Conservation (phyloP, 2,888 invertebrate genomes). For the Caradrina clavipalpis region DNA sequence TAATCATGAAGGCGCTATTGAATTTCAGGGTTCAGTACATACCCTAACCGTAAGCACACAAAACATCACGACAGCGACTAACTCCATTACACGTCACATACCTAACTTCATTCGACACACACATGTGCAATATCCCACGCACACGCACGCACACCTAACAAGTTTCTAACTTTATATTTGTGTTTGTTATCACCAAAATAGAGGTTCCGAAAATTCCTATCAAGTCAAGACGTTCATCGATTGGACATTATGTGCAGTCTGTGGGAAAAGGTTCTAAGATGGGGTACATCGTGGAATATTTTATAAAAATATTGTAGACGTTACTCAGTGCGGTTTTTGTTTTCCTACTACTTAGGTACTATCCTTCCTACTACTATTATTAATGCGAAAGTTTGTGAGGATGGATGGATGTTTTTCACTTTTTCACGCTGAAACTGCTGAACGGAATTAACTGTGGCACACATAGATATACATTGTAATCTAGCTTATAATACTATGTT, state of each 20-base stretch:
- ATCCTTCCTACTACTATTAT: too few species aligned
- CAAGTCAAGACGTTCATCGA: background rate
- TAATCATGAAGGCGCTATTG: slow-evolving; percentile 2
- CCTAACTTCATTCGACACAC: background rate
- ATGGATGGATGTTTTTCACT: too few species aligned
- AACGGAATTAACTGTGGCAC: too few species aligned
- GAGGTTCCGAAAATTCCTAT: background rate
- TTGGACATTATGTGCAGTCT: background rate
- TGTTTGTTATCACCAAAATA: slow-evolving; percentile 11
- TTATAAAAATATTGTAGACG: background rate
- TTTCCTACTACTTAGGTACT: too few species aligned
- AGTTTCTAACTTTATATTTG: slow-evolving; percentile 17
- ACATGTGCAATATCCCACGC: background rate
- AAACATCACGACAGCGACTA: background rate
- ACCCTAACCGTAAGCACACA: background rate
- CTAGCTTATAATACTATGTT: too few species aligned
- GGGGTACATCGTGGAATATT: too few species aligned
- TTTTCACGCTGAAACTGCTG: too few species aligned
- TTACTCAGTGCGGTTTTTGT: too few species aligned
- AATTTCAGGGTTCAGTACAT: background rate
- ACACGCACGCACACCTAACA: background rate
- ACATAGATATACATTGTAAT: too few species aligned
- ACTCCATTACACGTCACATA: background rate
- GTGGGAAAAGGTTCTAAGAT: too few species aligned
- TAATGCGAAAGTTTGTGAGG: too few species aligned